These are phyloP conservation scores for Sitta europaea DNA, from an alignment of 2,113 vertebrate genomes.

Conservation along the genomic window DNA sequence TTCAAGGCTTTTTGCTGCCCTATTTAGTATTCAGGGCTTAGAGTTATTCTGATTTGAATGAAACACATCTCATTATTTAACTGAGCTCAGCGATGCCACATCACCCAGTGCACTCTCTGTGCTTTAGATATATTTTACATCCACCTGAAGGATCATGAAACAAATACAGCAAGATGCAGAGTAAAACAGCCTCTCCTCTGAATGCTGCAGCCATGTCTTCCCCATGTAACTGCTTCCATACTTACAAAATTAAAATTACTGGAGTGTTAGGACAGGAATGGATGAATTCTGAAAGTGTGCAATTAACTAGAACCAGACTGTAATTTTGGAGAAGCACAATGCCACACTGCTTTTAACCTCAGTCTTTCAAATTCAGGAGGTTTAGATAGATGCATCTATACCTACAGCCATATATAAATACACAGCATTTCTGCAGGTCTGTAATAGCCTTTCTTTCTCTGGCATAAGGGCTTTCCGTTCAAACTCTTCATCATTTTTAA, in stretches of 20 bases:
- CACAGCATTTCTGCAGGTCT: not conserved
- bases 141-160: not conserved
- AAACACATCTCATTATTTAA: slow-evolving; percentile 35
- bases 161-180: not conserved
- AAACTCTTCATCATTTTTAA: not conserved
- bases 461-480: not conserved
- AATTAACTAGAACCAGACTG: not conserved
- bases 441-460: not conserved
- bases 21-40: slow-evolving; percentile 35
- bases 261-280: not conserved
- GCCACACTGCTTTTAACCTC: not conserved
- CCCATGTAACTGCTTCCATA: not conserved
- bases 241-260: not conserved
- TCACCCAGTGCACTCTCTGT: not conserved
- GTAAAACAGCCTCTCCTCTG: not conserved
- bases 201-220: not conserved
- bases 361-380: not conserved
- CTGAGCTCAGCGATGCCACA: slow-evolving; percentile 32
- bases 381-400: not conserved
- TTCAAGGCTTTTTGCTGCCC: slow-evolving; percentile 50
- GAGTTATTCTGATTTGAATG: slow-evolving; percentile 37
- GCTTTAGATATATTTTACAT: slow-evolving; percentile 7
- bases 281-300: not conserved
- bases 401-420: not conserved
- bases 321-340: not conserved